phyloP scores from a whole-genome alignment of 2,888 invertebrate species.

The Megaustenia siamemsis region DNA sequence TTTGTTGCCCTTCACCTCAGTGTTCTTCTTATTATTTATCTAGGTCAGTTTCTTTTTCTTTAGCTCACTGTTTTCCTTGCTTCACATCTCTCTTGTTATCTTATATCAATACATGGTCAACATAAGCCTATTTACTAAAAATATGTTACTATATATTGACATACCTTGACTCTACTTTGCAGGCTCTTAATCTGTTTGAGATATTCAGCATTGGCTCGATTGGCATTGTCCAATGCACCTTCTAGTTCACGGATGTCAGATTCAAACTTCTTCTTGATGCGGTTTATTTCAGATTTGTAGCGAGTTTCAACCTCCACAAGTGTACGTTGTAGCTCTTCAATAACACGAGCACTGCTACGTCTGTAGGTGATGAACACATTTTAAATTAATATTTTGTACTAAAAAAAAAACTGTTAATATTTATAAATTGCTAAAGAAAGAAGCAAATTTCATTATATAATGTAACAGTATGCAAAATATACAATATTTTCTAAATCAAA shows the following conservation, averaged over 20 bases:
- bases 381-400: constrained; percentile 94
- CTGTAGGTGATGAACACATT: constrained; percentile 61
- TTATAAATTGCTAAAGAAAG: too few species aligned
- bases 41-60: too few species aligned
- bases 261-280: constrained; percentile 81
- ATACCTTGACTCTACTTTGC: constrained; percentile 90
- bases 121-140: not conserved
- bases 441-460: too few species aligned
- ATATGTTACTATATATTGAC: constrained; percentile 60
- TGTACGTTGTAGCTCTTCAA: constrained; percentile 80
- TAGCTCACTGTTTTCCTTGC: too few species aligned
- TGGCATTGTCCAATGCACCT: constrained; percentile 91
- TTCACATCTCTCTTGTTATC: too few species aligned
- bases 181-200: constrained; percentile 99
- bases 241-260: constrained; percentile 79
- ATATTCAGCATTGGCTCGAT: constrained; percentile 89
- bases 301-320: constrained; percentile 79
- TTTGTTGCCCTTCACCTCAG: too few species aligned
- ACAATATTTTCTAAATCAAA: too few species aligned
- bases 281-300: constrained; percentile 79
- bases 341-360: constrained; percentile 79
- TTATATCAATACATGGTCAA: too few species aligned
- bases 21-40: too few species aligned
- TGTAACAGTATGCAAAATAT: too few species aligned
- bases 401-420: too few species aligned